Base-by-base conservation (phyloP, 92 coral and sea anemone genomes). In the Porites divaricata region DNA sequence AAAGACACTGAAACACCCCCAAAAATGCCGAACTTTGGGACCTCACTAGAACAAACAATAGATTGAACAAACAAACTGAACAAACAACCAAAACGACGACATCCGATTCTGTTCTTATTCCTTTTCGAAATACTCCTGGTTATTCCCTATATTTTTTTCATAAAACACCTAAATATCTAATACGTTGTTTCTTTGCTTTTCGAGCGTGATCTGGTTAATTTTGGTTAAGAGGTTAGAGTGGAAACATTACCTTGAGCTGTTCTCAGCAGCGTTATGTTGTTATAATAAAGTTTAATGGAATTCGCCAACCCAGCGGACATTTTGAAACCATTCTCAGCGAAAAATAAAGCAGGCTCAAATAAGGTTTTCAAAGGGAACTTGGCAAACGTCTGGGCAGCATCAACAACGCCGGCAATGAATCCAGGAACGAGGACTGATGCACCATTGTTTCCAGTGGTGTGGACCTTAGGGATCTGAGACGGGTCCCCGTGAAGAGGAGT, bases 371-470 rank as follows among this genome's bases (percentile, higher is more conserved):
- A 75, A 45, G 96, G 88, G 77, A 95, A 93, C 77, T 85, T 95
- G 35, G 93, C 95, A 65, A 95, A 93, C 67, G 79, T 85, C 20
- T 83, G 80, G 59, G 92, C 97, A 35, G 97, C 98, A 65, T 90
- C 95, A 2, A 75, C 81, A 11, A 95, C 89, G 11, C 95, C 98
- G 35, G 98, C 97, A 83, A 95, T 80, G 92, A 93, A 95, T 21
- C 98, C 98, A 91, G 98, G 98, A 63, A 93, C 90, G 63, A 93
- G 91, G 1, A 95, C 93, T 2, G 95, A 89, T 11, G 97, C 97
- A 25, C 97, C 98, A 50, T 95, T 95, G 28, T 88, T 85, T 50
- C 85, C 93, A 19, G 74, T 67, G 10, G 95, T 86, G 78, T 93
- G 94, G 51, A 87, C 75, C 24, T 92, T 87, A 1, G 93, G 91